Percentiles rank a stretch among this genome's conserved stretches.
phyloP scores from a whole-genome alignment of 2,797 vertebrate species.

The Neopelma chrysocephalum region DNA sequence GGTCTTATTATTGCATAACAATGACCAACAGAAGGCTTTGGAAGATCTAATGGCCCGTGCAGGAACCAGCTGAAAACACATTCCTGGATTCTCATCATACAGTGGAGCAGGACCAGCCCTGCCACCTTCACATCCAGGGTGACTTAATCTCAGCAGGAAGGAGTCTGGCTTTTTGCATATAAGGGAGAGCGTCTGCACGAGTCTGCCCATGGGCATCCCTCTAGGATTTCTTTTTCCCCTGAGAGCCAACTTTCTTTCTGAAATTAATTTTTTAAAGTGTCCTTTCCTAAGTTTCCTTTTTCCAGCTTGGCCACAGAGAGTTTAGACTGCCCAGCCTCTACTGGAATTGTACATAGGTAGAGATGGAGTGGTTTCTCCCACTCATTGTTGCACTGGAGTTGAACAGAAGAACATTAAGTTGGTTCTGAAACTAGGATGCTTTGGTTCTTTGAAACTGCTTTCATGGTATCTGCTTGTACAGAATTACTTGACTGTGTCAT shows the following conservation, averaged over 20 bases:
- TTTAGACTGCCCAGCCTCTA: neutral
- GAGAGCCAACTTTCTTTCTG: constrained; percentile 23
- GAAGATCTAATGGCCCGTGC: constrained; percentile 95
- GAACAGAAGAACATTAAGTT: constrained; percentile 7
- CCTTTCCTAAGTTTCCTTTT: constrained; percentile 56
- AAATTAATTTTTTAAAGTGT: constrained; percentile 63
- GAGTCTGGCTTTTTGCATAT: neutral
- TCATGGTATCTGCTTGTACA: constrained; percentile 39
- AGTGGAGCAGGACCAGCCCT: neutral
- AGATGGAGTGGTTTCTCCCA: neutral
- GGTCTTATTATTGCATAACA: constrained; percentile 92
- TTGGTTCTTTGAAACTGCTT: constrained; percentile 59
- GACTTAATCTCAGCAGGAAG: neutral
- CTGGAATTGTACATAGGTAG: constrained; percentile 25
- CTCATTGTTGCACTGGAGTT: constrained; percentile 24
- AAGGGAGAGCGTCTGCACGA: neutral
- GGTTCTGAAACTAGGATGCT: constrained; percentile 5
- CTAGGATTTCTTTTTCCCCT: neutral
- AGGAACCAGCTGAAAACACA: constrained; percentile 85
- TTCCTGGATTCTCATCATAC: neutral
- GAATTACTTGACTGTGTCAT: constrained; percentile 31
- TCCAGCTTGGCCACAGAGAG: constrained; percentile 39
- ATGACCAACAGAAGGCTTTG: constrained; percentile 92
- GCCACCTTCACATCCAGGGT: neutral
- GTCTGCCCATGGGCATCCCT: neutral